These are phyloP conservation scores for Halictus ligatus DNA, from an alignment of 2,888 invertebrate genomes.

Conservation along the genomic window DNA sequence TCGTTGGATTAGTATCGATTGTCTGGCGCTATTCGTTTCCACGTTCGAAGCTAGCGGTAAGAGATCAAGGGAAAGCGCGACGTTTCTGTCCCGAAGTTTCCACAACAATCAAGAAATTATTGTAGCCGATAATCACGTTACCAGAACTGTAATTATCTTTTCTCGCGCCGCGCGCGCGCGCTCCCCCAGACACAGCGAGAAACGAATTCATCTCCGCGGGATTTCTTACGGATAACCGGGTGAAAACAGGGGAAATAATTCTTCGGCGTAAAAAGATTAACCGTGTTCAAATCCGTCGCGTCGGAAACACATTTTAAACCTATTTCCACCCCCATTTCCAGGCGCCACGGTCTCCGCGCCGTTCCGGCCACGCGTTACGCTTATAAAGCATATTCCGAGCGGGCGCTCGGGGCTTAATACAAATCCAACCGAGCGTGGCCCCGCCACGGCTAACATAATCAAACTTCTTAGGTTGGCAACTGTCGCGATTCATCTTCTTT, in stretches of 20 bases:
- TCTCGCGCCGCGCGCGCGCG: not conserved
- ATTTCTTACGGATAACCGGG: not conserved
- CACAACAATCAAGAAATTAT: not conserved
- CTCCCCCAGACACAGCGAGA: not conserved
- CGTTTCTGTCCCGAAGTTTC: not conserved
- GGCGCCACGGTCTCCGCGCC: slow-evolving; percentile 7
- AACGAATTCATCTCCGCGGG: not conserved
- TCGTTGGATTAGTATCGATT: too few species aligned
- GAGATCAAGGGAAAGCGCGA: too few species aligned
- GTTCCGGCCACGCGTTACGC: slow-evolving; percentile 37
- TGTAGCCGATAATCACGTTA: not conserved
- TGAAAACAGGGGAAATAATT: not conserved
- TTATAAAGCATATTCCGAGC: slow-evolving; percentile 53
- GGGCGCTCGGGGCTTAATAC: slow-evolving; percentile 43
- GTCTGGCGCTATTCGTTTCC: too few species aligned
- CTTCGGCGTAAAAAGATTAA: slow-evolving; percentile 33
- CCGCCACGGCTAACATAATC: slow-evolving; percentile 55
- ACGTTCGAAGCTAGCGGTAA: too few species aligned
- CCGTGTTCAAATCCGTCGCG: slow-evolving; percentile 26
- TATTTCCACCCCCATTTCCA: slow-evolving; percentile 37
- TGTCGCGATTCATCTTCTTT: slow-evolving; percentile 62
- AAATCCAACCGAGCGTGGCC: slow-evolving; percentile 57
- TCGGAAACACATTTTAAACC: slow-evolving; percentile 14
- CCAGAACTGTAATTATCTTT: not conserved
- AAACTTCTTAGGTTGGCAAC: slow-evolving; percentile 62